Conservation (phyloP, 2,797 vertebrate genomes). For the Catamblyrhynchus diadema region DNA sequence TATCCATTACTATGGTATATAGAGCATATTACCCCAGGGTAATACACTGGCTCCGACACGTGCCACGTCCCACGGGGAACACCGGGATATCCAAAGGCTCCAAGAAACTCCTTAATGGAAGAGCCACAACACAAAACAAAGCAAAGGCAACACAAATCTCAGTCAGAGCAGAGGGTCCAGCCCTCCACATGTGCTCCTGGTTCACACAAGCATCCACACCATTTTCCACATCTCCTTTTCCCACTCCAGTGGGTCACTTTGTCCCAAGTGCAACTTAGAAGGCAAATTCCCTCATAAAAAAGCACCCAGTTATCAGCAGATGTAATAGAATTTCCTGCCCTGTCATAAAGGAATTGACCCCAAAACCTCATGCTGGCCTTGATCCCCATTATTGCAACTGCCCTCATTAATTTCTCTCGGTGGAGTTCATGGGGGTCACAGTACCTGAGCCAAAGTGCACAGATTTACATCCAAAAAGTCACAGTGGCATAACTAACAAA, state of each 20-base stretch:
- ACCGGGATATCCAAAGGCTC: neutral
- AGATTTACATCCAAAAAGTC: neutral
- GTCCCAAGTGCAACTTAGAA: neutral
- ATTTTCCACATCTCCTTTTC: neutral
- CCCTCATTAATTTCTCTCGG: neutral
- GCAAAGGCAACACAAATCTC: neutral
- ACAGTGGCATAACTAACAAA: neutral
- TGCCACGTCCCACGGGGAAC: neutral
- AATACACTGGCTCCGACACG: neutral
- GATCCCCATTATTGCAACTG: neutral
- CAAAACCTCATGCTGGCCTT: neutral
- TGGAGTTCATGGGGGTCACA: fast-evolving
- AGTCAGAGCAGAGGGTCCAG: neutral
- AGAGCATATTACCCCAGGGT: slow-evolving; percentile 26
- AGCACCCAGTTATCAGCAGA: neutral
- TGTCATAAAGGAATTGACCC: neutral
- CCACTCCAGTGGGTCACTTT: neutral
- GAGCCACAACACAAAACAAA: neutral
- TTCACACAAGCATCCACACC: fast-evolving
- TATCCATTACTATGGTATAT: slow-evolving; percentile 15
- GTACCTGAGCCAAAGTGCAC: neutral
- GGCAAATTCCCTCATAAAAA: neutral
- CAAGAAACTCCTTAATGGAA: neutral
- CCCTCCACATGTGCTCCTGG: fast-evolving
- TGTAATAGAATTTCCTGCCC: neutral